Conservation (phyloP, 2,888 invertebrate genomes). For the Megalurothrips usitatus region DNA sequence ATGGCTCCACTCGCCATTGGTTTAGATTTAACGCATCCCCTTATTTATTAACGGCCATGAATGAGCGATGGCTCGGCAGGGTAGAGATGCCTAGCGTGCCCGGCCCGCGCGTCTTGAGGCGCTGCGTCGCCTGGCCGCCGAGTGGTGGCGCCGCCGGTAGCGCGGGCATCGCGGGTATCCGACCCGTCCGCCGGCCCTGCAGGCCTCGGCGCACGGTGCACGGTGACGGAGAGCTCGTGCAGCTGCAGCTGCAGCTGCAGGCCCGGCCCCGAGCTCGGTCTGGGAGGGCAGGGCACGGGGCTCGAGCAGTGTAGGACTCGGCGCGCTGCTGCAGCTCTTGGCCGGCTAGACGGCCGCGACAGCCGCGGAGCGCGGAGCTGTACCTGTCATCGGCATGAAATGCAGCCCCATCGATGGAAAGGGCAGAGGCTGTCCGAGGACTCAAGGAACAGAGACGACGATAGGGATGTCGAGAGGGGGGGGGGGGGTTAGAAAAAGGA, state of each 20-base stretch:
- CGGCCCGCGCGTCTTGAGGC: background rate
- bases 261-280: background rate
- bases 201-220: no score
- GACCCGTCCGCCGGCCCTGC: no score
- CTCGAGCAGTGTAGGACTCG: no score
- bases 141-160: background rate
- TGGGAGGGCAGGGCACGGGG: background rate
- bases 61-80: constrained; percentile 9
- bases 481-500: background rate
- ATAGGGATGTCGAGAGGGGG: background rate
- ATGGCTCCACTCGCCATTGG: constrained; percentile 36
- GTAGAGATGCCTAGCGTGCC: background rate
- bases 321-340: no score
- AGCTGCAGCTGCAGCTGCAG: background rate
- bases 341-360: no score
- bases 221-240: no score
- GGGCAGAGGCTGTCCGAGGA: no score
- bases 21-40: constrained; percentile 37
- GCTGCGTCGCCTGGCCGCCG: background rate
- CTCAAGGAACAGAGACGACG: background rate
- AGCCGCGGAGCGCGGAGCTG: no score
- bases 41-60: constrained; percentile 37
- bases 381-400: no score
- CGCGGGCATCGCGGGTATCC: background rate
- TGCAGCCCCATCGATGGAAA: no score